Percentiles rank a stretch among this genome's conserved stretches.
Evolutionary conservation across 2,888 invertebrate species (phyloP).

Genomic region (Hydrotaea diabolus): DNA sequence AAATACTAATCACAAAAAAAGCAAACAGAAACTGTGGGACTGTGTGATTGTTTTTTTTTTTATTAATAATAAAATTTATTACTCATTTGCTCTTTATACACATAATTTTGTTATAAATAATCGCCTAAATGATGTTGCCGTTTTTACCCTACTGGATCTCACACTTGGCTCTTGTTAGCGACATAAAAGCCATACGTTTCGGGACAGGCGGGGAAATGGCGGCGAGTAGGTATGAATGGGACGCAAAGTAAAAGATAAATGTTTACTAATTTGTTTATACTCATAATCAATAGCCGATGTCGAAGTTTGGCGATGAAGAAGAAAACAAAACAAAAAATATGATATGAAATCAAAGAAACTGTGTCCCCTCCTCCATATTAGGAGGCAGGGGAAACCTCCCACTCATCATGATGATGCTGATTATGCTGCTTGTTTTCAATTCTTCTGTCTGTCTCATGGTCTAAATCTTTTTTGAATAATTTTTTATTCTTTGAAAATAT

Average conservation of each 20-base stretch:
- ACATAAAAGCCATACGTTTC: too few species aligned
- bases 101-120: constrained; percentile 3
- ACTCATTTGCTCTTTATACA: background rate
- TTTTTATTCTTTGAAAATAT: background rate
- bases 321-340: background rate
- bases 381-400: background rate
- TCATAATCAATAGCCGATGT: background rate
- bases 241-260: background rate
- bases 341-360: background rate
- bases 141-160: too few species aligned
- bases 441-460: background rate
- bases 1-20: background rate
- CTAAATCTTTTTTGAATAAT: background rate
- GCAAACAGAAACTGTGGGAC: background rate
- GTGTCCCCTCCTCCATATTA: too few species aligned
- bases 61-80: background rate
- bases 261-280: background rate
- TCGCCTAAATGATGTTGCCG: background rate
- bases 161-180: too few species aligned
- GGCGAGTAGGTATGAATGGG: too few species aligned
- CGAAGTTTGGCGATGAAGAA: background rate
- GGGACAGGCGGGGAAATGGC: too few species aligned
- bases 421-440: background rate
- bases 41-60: background rate
- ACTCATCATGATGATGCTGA: background rate